These are phyloP conservation scores for Agrotis clavis DNA, from an alignment of 2,888 invertebrate genomes.

Conservation along the genomic window DNA sequence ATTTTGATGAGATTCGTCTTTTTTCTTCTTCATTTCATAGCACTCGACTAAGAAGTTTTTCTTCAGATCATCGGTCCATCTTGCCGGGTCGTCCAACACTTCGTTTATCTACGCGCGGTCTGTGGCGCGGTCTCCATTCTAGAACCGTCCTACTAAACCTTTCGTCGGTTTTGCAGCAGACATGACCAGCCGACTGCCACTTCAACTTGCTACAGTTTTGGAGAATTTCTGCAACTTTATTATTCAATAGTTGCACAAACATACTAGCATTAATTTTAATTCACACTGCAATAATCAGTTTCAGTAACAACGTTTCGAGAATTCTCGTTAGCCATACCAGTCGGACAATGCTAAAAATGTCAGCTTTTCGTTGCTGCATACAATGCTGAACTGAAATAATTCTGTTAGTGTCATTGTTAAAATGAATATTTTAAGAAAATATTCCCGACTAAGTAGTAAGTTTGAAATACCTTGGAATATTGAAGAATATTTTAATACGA, in stretches of 20 bases:
- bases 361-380: conserved; percentile 58
- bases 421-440: conserved; percentile 59
- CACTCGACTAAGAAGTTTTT: too few relatives aligned
- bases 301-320: conserved; percentile 36
- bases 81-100: too few relatives aligned
- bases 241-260: neutral
- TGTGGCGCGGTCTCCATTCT: too few relatives aligned
- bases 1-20: too few relatives aligned
- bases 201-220: too few relatives aligned
- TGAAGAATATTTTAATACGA: conserved; percentile 18
- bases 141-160: too few relatives aligned
- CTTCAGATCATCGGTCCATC: too few relatives aligned
- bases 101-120: too few relatives aligned
- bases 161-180: too few relatives aligned
- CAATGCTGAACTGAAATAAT: conserved; percentile 68
- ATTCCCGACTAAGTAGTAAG: conserved; percentile 15
- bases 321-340: conserved; percentile 62
- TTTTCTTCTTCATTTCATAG: too few relatives aligned
- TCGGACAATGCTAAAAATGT: conserved; percentile 70
- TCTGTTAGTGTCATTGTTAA: conserved; percentile 69
- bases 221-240: too few relatives aligned
- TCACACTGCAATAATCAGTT: conserved; percentile 20
- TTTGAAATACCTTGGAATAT: conserved; percentile 17
- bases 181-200: too few relatives aligned
- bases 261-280: conserved; percentile 21